Base-by-base conservation (phyloP, 2,113 vertebrate genomes). In the Etia nguti region DNA sequence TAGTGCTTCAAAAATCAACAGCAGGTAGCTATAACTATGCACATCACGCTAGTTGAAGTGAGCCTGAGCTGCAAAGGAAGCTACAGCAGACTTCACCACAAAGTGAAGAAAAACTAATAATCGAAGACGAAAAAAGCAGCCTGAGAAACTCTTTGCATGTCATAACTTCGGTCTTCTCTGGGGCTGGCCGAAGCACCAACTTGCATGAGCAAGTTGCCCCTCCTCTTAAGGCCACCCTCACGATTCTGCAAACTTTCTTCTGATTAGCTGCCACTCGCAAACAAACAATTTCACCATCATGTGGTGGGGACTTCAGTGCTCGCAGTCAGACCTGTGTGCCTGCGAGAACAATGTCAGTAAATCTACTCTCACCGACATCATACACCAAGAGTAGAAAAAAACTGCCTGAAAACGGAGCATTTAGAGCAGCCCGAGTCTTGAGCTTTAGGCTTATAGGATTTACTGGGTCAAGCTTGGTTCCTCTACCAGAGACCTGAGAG, bases 341-440 rank as follows among this genome's bases (percentile, higher is more conserved):
- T 73, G 65, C 0, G 38, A 46, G 12, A 8, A 46, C 8, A n/a
- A 9, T 24, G n/a, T 0, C 4, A 68, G 4, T 15, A 43, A 1
- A 70, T 43, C 8, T 36, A 10, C 36, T 70, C 5, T 0, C 38
- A 43, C 8, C 0, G 0, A 43, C 62, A 13, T 41, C 36, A 41
- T 1, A 43, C 38, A 70, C 10, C 38, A 70, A 24, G n/a, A 22
- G 0, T 24, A 0, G 12, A 70, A 43, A 70, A 70, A 46, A 46
- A 10, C 65, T 4, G 24, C 12, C 10, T 38, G 60, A 65, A 65
- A 38, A 38, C 1, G 13, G 36, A 43, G 38, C 12, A 15, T 73
- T 46, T 73, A 26, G n/a, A 43, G n/a, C 11, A 22, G 62, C 6
- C 11, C 0, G 12, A 70, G 12, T 9, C 8, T 41, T 43, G 31